Evolutionary conservation across 2,113 vertebrate species (phyloP).

Genomic region (Malurus elegans): DNA sequence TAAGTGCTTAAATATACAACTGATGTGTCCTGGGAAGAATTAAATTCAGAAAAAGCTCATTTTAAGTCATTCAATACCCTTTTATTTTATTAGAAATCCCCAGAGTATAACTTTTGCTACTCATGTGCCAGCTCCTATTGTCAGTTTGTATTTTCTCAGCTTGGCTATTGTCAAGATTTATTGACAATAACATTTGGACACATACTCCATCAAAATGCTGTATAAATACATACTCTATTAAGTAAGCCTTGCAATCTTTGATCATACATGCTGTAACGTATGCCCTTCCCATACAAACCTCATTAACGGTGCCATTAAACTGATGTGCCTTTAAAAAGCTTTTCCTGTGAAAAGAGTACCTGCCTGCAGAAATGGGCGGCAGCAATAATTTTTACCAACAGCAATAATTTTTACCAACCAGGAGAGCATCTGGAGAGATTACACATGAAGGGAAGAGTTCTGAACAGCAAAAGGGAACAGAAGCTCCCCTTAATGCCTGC

Average conservation of each 20-base stretch:
- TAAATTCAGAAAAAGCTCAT: background rate
- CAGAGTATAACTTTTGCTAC: background rate
- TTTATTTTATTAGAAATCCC: background rate
- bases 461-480: background rate
- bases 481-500: slow-evolving; percentile 11
- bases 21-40: background rate
- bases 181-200: background rate
- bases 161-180: slow-evolving; percentile 3
- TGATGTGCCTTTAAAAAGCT: background rate
- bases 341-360: background rate
- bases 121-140: background rate
- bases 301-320: background rate
- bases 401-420: background rate
- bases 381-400: background rate
- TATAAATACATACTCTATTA: background rate
- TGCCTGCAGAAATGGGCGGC: background rate
- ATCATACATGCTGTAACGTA: background rate
- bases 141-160: background rate
- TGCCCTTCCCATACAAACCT: background rate
- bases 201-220: background rate
- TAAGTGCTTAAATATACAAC: background rate
- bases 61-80: background rate
- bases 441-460: background rate
- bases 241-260: background rate
- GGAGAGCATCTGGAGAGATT: background rate